Conservation (phyloP, 2,797 vertebrate genomes). For the Tolypeutes matacus region DNA sequence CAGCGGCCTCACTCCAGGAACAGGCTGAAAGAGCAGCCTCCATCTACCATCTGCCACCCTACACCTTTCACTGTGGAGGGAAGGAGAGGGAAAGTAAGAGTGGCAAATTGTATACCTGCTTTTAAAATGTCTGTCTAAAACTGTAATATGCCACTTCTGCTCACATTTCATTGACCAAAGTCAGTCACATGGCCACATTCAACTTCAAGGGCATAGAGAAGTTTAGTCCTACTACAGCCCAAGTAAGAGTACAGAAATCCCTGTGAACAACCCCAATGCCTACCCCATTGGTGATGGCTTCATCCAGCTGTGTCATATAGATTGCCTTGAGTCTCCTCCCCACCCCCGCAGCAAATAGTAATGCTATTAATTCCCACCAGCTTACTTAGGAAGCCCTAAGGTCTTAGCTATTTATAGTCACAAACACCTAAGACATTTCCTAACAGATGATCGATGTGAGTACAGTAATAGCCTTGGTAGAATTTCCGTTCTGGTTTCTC, state of each 20-base stretch:
- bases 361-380: conserved; percentile 16
- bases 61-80: not conserved
- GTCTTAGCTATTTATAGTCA: conserved; percentile 64
- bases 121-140: not conserved
- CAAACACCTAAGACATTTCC: conserved; percentile 59
- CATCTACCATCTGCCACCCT: not conserved
- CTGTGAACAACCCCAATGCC: not conserved
- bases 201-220: not conserved
- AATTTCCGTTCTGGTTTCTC: conserved; percentile 63
- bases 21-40: not conserved
- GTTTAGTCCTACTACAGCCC: not conserved
- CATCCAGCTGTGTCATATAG: not conserved
- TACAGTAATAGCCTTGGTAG: conserved; percentile 21
- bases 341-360: not conserved
- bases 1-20: not conserved
- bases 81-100: not conserved
- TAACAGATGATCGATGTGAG: conserved; percentile 33
- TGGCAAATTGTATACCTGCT: not conserved
- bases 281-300: not conserved
- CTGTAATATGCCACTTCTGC: not conserved
- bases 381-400: conserved; percentile 23
- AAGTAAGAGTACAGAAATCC: not conserved
- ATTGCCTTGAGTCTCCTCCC: not conserved
- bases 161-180: not conserved
- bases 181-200: not conserved